Evolutionary conservation across 2,797 vertebrate species (phyloP), one percentile per base, ranked within the genome.

Genomic region (Catharus ustulatus): DNA sequence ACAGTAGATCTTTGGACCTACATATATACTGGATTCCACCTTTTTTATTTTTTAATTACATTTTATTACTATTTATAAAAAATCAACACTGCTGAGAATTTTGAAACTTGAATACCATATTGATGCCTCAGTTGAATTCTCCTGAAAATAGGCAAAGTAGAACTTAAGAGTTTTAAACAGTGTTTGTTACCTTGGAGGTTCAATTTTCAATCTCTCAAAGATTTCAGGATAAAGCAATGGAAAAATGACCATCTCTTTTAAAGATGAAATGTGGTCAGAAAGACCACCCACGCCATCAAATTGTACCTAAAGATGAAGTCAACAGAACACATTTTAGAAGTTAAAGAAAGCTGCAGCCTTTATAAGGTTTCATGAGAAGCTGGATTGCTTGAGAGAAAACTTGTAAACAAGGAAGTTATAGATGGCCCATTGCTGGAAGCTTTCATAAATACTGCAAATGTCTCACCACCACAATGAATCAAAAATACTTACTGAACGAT

Each of bases 161-260:
- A 90, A 75, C 54, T 36, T 38, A 32, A 32, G 15, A 23, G 32
- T 55, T 90, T 73, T 52, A 88, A 84, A 67, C 16, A 52, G 4
- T 7, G 16, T 87, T 36, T 79, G 30, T 94, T 98, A 99, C 99
- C 99, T 98, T 91, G 99, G 99, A 93, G 99, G 99, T 30, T 99
- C 80, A 46, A 72, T 62, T 84, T 66, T 90, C 73, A 99, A 98
- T 96, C 98, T 98, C 96, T 99, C 98, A 97, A 99, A 99, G 81
- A 99, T 98, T 97, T 99, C 99, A 38, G 99, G 99, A 95, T 99
- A 99, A 77, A 99, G 98, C 73, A 99, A 97, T 84, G 99, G 99
- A 90, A 99, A 99, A 82, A 99, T 97, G 43, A 99, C 98, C 99
- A 99, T 99, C 92, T 99, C 99, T 91, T 99, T 99, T 51, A 99